Base-by-base conservation (phyloP, 2,113 vertebrate genomes). In the Egretta garzetta region DNA sequence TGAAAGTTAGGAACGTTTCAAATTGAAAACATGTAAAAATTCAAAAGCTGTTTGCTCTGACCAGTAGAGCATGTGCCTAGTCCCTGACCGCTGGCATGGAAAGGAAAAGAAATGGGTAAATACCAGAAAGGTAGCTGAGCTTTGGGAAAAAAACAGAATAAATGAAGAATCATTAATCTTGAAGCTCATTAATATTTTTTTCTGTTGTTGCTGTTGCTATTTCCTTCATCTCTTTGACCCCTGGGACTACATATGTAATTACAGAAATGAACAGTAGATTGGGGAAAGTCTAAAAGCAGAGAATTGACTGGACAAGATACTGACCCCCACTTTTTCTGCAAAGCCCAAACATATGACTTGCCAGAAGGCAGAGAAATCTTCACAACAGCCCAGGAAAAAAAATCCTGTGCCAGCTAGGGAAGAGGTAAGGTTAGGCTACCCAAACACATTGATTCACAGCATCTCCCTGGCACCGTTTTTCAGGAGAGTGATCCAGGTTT, bases 1-100 rank as follows among this genome's bases (percentile, higher is more conserved):
- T 80, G 66, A 77, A 95, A 93, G 66, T 60, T 52, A 83, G 62
- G 77, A 93, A 92, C 90, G 35, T n/a, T 91, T 96, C 70, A 91
- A 72, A 85, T 28, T 64, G 30, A 86, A 96, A 91, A 88, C 21
- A 68, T 30, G 45, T 63, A 90, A 91, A 94, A 94, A 93, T 76
- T 80, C n/a, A 68, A 66, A 93, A 89, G 23, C 35, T 49, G 35
- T 93, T 93, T 94, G 27, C 43, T 90, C 60, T 80, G 81, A 95
- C 52, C 35, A 45, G 70, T 35, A 72, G 43, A 90, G 12, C 70
- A 12, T 68, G 10, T 63, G 94, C 68, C 74, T 47, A 63, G 32
- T 71, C 37, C 33, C 41, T 87, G 90, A 64, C 62, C 10, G 2
- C 49, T 73, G 58, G 28, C 27, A 70, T 63, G 56, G 52, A 95